A percentile compares a stretch with the other conserved stretches of the same genome.
phyloP scores from a whole-genome alignment of 2,888 invertebrate species.

The Agrypnus murinus region DNA sequence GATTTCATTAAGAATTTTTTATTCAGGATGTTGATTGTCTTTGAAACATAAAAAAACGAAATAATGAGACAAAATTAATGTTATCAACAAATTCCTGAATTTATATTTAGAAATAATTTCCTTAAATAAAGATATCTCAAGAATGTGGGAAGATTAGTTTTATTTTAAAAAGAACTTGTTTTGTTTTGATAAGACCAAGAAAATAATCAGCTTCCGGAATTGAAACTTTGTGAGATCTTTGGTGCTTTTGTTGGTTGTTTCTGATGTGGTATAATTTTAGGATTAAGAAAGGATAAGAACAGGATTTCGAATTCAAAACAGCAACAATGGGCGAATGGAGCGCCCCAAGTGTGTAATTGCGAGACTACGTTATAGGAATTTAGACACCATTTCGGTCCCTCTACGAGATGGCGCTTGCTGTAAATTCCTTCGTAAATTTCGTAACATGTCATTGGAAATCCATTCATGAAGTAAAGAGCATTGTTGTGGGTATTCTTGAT shows the following conservation, averaged over 20 bases:
- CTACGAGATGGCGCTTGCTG: slow-evolving; percentile 1
- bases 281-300: not conserved
- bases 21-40: no score
- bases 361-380: not conserved
- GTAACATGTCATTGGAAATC: not conserved
- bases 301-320: not conserved
- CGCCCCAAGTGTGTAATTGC: not conserved
- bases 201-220: not conserved
- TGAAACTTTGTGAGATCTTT: not conserved
- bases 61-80: no score
- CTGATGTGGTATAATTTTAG: no score
- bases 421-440: slow-evolving; percentile 3
- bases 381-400: no score
- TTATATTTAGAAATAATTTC: not conserved
- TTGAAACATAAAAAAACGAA: no score
- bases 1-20: no score
- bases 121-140: not conserved
- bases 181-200: not conserved
- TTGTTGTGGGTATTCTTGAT: no score
- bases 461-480: no score
- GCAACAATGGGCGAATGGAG: not conserved
- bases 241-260: no score
- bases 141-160: not conserved
- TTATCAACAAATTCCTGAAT: no score
- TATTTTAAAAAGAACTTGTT: slow-evolving; percentile 2